phyloP scores from a whole-genome alignment of 1,140 invertebrate genomes.

The Schlechtendalia chinensis region DNA sequence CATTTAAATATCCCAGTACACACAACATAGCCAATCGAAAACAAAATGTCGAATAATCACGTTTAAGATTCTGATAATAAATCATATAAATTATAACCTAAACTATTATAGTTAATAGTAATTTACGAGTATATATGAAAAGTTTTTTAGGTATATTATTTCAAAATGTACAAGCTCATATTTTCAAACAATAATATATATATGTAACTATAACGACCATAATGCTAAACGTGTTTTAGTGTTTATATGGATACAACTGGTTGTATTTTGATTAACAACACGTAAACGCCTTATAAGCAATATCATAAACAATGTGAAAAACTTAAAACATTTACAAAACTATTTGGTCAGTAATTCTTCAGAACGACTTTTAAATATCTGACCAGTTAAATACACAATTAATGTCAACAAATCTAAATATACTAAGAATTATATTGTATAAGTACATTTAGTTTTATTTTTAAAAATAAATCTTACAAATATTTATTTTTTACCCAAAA shows the following conservation, averaged over 20 bases:
- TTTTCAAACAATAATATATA: no score
- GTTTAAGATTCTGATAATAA: background rate
- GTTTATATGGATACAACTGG: background rate
- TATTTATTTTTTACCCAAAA: no score
- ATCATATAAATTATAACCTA: background rate
- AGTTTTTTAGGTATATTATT: background rate
- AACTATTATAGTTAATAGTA: background rate
- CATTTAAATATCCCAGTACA: background rate
- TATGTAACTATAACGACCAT: background rate
- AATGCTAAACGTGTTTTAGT: background rate
- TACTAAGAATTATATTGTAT: no score
- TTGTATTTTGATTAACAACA: constrained; percentile 12
- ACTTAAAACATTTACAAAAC: background rate
- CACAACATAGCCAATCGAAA: background rate
- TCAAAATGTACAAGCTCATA: background rate
- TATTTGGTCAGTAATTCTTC: background rate
- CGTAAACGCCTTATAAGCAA: constrained; percentile 6
- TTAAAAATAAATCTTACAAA: background rate
- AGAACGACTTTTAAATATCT: background rate
- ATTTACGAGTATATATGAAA: background rate
- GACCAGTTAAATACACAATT: background rate
- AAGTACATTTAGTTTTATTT: background rate
- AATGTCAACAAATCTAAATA: background rate
- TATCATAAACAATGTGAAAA: constrained; percentile 1
- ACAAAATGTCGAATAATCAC: background rate